Conservation (phyloP, 2,797 vertebrate species). For the Morelia viridis region DNA sequence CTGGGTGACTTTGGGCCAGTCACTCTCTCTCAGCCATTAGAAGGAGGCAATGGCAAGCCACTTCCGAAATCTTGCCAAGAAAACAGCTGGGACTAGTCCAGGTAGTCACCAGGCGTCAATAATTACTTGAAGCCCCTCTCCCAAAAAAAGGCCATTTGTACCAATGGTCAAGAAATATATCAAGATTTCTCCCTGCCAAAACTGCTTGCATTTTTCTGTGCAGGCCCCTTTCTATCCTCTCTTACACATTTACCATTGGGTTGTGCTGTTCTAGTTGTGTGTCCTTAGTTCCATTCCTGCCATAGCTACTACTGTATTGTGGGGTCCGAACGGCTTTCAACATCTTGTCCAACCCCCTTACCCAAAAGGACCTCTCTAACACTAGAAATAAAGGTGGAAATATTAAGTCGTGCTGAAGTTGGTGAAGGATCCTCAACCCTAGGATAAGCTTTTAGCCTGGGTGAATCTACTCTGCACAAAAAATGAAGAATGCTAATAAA, state of each 20-base stretch:
- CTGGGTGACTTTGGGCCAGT: background rate
- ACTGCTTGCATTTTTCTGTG: background rate
- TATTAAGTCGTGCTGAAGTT: background rate
- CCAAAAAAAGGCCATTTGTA: background rate
- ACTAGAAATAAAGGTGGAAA: background rate
- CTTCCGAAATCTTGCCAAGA: background rate
- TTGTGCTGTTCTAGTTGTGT: background rate
- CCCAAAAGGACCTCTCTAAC: background rate
- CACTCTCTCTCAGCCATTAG: background rate
- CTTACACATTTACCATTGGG: background rate
- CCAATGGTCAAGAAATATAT: background rate
- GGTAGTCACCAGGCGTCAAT: background rate
- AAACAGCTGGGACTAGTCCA: background rate
- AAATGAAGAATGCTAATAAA: background rate
- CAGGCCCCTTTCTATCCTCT: background rate
- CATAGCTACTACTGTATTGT: background rate
- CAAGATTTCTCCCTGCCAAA: background rate
- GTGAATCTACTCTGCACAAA: background rate
- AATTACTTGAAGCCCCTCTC: background rate
- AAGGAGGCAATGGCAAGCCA: background rate
- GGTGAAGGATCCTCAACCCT: background rate
- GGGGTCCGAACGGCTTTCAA: background rate
- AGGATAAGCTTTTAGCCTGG: background rate
- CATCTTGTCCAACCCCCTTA: background rate
- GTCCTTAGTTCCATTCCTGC: background rate